A percentile compares a stretch with the other conserved stretches of the same genome.
Evolutionary conservation across 2,888 invertebrate species (phyloP).

Genomic region (Mantis religiosa): DNA sequence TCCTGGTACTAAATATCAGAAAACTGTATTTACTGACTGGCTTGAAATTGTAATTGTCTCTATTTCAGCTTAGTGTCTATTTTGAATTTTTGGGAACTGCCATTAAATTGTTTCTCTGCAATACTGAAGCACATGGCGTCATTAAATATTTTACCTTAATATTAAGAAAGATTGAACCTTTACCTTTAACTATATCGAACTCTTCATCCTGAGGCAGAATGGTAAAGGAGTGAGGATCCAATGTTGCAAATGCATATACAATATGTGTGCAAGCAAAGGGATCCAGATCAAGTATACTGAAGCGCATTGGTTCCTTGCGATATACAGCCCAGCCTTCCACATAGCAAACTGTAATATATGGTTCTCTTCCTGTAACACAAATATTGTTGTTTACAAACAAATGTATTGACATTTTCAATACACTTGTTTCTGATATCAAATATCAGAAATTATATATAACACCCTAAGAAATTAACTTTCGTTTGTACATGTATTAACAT

Average conservation of each 20-base stretch:
- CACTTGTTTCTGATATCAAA: too few species aligned
- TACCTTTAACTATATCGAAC: conserved; percentile 69
- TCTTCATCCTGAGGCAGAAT: conserved; percentile 63
- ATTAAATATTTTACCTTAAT: neutral
- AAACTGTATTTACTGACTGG: too few species aligned
- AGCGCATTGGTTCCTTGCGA: conserved; percentile 61
- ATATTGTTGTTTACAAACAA: neutral
- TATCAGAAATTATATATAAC: neutral
- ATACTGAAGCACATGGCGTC: too few species aligned
- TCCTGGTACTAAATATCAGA: too few species aligned
- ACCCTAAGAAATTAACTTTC: too few species aligned
- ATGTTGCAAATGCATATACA: conserved; percentile 66
- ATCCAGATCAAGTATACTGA: conserved; percentile 59
- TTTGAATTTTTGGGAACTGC: too few species aligned
- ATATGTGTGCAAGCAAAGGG: conserved; percentile 67
- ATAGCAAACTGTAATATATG: conserved; percentile 61
- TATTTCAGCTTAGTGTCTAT: too few species aligned
- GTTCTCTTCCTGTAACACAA: conserved; percentile 21
- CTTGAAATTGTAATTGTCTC: too few species aligned
- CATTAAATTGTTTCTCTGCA: too few species aligned
- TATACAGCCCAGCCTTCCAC: conserved; percentile 64
- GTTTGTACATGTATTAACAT: too few species aligned
- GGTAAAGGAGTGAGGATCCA: conserved; percentile 61
- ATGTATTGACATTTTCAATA: too few species aligned
- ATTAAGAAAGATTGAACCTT: neutral